phyloP scores from a whole-genome alignment of 1,140 invertebrate genomes.

The Drosophila tsacasi region DNA sequence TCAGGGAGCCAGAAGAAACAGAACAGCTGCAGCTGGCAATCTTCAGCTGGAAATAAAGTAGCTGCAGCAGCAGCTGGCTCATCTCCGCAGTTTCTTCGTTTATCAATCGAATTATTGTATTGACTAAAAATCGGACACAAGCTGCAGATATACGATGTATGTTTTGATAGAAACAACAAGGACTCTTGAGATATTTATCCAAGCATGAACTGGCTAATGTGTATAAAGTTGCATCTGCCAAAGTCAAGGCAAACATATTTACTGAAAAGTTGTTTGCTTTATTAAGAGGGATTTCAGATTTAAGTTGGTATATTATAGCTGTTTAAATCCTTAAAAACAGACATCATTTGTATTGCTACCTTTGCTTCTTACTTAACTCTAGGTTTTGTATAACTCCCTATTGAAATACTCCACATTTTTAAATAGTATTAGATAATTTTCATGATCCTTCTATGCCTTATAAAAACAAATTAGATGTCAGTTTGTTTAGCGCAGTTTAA shows the following conservation, averaged over 20 bases:
- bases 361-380: not conserved
- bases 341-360: not conserved
- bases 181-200: not conserved
- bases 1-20: conserved; percentile 26
- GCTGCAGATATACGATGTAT: not conserved
- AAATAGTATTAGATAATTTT: no score
- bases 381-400: not conserved
- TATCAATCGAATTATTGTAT: conserved; percentile 40
- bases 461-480: not conserved
- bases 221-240: not conserved
- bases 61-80: conserved; percentile 29
- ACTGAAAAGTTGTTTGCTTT: not conserved
- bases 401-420: not conserved
- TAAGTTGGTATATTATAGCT: no score
- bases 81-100: conserved; percentile 15
- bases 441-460: not conserved
- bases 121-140: not conserved
- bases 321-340: no score
- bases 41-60: conserved; percentile 17
- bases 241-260: not conserved
- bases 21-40: conserved; percentile 33
- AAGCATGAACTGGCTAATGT: not conserved
- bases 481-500: conserved; percentile 1
- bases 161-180: not conserved
- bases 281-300: not conserved